Evolutionary conservation across 2,888 invertebrate genomes (phyloP), one percentile per base, ranked within the genome.

Genomic region (Poecilus cupreus): DNA sequence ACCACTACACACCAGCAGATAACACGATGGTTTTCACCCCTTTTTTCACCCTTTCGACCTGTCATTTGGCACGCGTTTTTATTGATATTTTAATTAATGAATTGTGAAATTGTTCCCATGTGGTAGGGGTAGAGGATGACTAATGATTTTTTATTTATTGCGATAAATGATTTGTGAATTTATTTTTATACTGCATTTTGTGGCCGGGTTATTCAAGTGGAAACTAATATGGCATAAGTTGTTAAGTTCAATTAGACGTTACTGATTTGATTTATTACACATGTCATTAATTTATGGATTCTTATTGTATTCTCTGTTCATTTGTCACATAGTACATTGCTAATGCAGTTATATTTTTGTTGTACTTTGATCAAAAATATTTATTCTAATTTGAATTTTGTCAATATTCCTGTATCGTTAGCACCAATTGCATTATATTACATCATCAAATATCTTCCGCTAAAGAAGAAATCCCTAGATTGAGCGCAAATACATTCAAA

Each of bases 71-170:
- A 51, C 70, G 37, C 79, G 64, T 79, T 68, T 79, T 79, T 79
- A 79, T 79, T 79, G 79, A 79, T 79, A 79, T 51, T 79, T 79
- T 79, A 79, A 79, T 79, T 79, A 79, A 79, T 79, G 79, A 70
- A 46, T 49, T 79, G 79, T 79, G 51, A 79, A 79, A 79, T 79
- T 79, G 70, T 70, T 51, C 37, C 20, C 70, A 32, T 46, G 72
- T 70, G 11, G 10, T 24, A 72, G 24, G 72, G 72, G 32, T 8
- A 32, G 18, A 68, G 6, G n/a, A 68, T 68, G 64, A 68, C 64
- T 72, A 72, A 72, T 49, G 72, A 72, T 72, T 72, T 72, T 68
- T 68, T 68, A 68, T 68, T 68, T 68, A 68, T 68, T 68, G 37
- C 37, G 37, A 68, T 32, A 68, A 68, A 60, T 60, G 60, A 60